phyloP scores from a whole-genome alignment of 2,888 invertebrate genomes.

The Pyrochroa serraticornis region DNA sequence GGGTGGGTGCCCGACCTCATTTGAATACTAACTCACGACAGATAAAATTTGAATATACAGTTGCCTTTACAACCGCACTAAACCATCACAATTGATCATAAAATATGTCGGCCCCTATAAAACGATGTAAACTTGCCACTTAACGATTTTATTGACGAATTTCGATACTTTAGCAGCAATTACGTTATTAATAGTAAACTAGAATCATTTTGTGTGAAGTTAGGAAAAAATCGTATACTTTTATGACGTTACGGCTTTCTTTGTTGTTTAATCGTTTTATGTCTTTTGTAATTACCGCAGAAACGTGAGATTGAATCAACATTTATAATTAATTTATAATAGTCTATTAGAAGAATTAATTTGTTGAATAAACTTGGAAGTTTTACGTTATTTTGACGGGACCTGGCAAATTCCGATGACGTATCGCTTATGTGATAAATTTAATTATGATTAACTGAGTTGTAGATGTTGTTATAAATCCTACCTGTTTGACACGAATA shows the following conservation, averaged over 20 bases:
- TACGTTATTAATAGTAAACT: conserved; percentile 22
- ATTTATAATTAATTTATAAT: conserved; percentile 11
- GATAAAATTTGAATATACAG: conserved; percentile 30
- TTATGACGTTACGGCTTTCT: conserved; percentile 6
- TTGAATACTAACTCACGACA: conserved; percentile 22
- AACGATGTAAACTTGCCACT: conserved; percentile 29
- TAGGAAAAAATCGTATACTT: conserved; percentile 6
- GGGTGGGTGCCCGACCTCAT: conserved; percentile 5
- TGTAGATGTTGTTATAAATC: conserved; percentile 33
- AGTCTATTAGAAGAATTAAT: neutral
- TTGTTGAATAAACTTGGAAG: too few relatives aligned
- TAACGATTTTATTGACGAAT: conserved; percentile 28
- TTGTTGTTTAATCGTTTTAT: conserved; percentile 14
- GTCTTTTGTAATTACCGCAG: conserved; percentile 9
- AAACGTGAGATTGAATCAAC: conserved; percentile 12
- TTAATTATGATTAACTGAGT: conserved; percentile 37
- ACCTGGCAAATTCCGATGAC: too few relatives aligned
- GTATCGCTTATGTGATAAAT: conserved; percentile 25
- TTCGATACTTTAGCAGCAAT: conserved; percentile 11
- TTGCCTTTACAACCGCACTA: conserved; percentile 27
- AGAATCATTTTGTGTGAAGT: neutral
- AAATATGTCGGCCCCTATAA: conserved; percentile 27
- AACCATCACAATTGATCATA: conserved; percentile 28
- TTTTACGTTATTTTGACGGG: too few relatives aligned
- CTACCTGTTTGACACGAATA: conserved; percentile 32